Base-by-base conservation (phyloP, 2,797 vertebrate genomes). In the Morus bassanus region DNA sequence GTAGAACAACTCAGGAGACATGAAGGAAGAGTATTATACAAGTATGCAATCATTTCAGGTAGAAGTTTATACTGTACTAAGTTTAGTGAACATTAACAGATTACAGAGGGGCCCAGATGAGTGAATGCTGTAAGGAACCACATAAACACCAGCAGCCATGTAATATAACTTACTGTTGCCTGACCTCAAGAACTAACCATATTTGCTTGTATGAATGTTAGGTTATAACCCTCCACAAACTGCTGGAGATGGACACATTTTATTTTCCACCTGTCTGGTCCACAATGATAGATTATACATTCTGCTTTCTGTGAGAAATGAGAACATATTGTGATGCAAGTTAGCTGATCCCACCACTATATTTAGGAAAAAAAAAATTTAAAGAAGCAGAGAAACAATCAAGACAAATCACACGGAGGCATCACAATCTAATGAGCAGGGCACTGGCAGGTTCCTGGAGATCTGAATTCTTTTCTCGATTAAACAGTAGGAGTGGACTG, bases 401-500 rank as follows among this genome's bases (percentile, higher is more conserved):
- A 65, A 82, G 80, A 78, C n/a, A 78, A 89, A 95, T 84, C 51
- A 45, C 61, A 69, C 25, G 31, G 69, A 91, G 24, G 53, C 68
- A 89, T 17, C 72, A 41, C 12, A 2, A 69, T 18, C 85, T 85
- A 91, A 95, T 67, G 78, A 97, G 85, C 69, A 89, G 78, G 75
- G 76, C 54, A 35, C 69, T 76, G 87, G 61, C 37, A 41, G 10
- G 35, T 7, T 89, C 54, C 85, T 78, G 79, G 69, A 93, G 85
- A 86, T 78, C 31, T 18, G 65, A 76, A 63, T 92, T 89, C 18
- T 91, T 81, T 88, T 85, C 92, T 94, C 48, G 19, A n/a, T 90
- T 97, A 96, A 96, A 97, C 91, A 92, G 85, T 83, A 95, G 79
- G 93, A 94, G 87, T 94, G 94, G 96, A 96, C 93, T 97, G 91